Base-by-base conservation (phyloP, 2,113 vertebrate species). In the Prunella fulvescens region DNA sequence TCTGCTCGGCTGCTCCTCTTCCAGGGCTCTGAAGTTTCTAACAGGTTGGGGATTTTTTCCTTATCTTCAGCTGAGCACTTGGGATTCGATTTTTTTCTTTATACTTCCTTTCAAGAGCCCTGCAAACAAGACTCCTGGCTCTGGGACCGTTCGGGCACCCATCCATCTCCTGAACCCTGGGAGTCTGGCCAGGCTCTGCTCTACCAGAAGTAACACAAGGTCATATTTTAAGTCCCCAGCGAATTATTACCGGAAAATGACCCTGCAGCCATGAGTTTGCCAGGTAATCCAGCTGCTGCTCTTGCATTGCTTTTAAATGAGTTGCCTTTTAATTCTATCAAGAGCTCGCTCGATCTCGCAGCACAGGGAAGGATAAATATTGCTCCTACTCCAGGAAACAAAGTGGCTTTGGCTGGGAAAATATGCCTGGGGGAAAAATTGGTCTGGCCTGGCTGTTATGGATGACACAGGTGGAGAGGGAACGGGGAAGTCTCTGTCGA, bases 241-340 rank as follows among this genome's bases (percentile, higher is more conserved):
- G 66, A 90, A 89, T 90, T 86, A 83, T 96, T 84, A 18, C 73
- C 1, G 25, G 60, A 35, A 73, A 89, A 64, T 40, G 28, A 66
- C 90, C 96, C 91, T 67, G 0, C 35, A 88, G 89, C 86, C 91
- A 9, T 12, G 64, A 92, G 65, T 76, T 95, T 86, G 93, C 96
- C 87, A 90, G 96, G 93, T 90, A 96, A 96, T 91, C 96, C 82
- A 90, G 66, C 62, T 88, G 65, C 95, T 89, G 96, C 91, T 93
- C 83, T 79, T 70, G 86, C 95, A 90, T 60, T 62, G 67, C n/a
- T 86, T 88, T 89, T 61, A 92, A 97, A 97, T 69, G 88, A 71
- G 83, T 85, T 80, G 81, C 93, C 95, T 95, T 97, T 93, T 97
- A 84, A 93, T 97, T 97, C 95, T 58, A 67, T 58, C 73, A 64